Percentiles rank a stretch among this genome's conserved stretches.
phyloP scores from a whole-genome alignment of 2,797 vertebrate species.

The Podargus strigoides region DNA sequence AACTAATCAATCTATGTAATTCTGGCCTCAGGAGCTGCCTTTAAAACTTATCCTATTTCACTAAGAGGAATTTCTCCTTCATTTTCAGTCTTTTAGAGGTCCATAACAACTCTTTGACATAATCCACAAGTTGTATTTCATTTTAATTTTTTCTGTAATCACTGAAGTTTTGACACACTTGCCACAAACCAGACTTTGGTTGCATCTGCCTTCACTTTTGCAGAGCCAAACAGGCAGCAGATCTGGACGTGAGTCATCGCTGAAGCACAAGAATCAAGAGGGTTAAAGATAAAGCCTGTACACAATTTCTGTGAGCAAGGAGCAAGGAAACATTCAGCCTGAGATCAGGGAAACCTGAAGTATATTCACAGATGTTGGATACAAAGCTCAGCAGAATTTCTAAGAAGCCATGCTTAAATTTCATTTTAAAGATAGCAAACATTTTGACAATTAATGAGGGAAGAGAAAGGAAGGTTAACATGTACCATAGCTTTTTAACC shows the following conservation, averaged over 20 bases:
- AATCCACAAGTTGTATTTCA: neutral
- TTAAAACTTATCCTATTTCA: neutral
- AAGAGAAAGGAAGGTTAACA: neutral
- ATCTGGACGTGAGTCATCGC: fast-evolving
- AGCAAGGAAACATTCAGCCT: neutral
- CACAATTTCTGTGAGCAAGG: neutral
- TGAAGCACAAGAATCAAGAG: neutral
- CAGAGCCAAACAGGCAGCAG: neutral
- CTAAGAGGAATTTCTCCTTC: neutral
- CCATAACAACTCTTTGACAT: neutral
- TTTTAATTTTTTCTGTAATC: neutral
- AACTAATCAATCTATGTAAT: neutral
- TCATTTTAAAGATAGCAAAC: neutral
- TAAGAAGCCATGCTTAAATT: neutral
- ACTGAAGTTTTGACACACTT: neutral
- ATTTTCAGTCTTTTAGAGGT: neutral
- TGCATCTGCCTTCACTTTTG: neutral
- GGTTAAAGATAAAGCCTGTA: neutral
- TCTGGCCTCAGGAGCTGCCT: neutral
- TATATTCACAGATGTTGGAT: neutral
- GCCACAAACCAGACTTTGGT: neutral
- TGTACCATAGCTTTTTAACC: neutral
- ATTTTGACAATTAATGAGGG: neutral
- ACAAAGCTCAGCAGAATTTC: neutral
- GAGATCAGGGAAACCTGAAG: neutral